Percentiles rank a stretch among this genome's conserved stretches.
Conservation (phyloP, 1,140 invertebrate genomes). For the Melipona quadrifasciata region DNA sequence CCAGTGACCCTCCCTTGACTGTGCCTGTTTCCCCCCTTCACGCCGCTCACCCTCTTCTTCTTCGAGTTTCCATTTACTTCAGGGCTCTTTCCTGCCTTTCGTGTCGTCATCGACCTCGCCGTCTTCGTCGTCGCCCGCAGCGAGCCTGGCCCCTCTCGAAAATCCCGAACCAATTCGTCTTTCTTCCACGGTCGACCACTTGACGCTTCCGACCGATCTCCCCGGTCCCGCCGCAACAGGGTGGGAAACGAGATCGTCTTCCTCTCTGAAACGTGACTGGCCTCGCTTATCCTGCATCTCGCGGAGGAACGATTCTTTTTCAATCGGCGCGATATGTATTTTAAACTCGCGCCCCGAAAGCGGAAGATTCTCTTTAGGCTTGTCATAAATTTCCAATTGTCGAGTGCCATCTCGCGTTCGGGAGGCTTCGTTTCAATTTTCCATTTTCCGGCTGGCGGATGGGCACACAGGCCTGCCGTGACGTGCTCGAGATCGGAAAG, state of each 20-base stretch:
- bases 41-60: slow-evolving; percentile 37
- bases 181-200: slow-evolving; percentile 41
- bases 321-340: background rate
- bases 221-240: background rate
- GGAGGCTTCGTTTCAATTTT: background rate
- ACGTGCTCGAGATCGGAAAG: background rate
- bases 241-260: slow-evolving; percentile 10
- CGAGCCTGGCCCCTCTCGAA: slow-evolving; percentile 47
- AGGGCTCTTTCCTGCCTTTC: background rate
- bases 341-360: background rate
- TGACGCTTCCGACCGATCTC: slow-evolving; percentile 20
- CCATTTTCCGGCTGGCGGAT: background rate
- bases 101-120: background rate
- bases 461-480: too few species aligned
- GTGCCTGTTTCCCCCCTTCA: slow-evolving; percentile 54
- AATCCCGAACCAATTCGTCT: slow-evolving; percentile 60
- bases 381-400: background rate
- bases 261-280: background rate
- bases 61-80: slow-evolving; percentile 38
- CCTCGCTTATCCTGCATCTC: background rate
- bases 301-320: background rate
- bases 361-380: background rate
- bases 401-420: background rate
- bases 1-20: slow-evolving; percentile 76
- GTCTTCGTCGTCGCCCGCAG: background rate